Evolutionary conservation across 2,113 vertebrate species (phyloP), one percentile per base, ranked within the genome.

Genomic region (Alligator mississippiensis): DNA sequence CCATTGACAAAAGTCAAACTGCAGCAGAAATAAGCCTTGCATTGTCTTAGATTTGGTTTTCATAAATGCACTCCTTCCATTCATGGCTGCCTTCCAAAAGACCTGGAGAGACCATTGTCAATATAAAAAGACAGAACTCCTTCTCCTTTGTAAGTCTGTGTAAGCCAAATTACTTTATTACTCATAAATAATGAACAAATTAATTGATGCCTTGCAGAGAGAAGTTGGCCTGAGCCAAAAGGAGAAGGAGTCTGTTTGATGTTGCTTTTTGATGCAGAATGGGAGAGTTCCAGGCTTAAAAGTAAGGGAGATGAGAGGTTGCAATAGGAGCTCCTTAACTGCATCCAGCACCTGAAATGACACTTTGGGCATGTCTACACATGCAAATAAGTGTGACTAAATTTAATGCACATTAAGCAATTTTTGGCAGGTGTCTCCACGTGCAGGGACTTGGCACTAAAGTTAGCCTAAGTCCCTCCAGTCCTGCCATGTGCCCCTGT

Each of bases 121-220:
- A 57, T 59, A 47, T 27, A 13, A 83, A 54, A n/a, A 74, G 68
- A 38, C 22, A 72, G 10, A 9, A 28, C 82, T 21, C 10, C 75
- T 55, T 34, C 19, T 72, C 55, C 1, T 2, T 55, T 2, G 1
- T 78, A 83, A 76, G n/a, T 38, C 64, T 82, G 47, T 82, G 25
- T 63, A 66, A 89, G 90, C 19, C 25, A 80, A 27, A 13, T 19
- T 55, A 24, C 13, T 90, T 87, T 57, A 16, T 47, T 82, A 75
- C 77, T 64, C 60, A 54, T 62, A 63, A 88, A 11, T 6, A 62
- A 62, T 38, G 11, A 63, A 74, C 27, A 76, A 57, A 34, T 27
- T 13, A 70, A 85, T 27, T 85, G 81, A 90, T 28, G 77, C 25
- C 78, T 72, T 88, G 60, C 27, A 11, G 7, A 78, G 60, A 90